These are phyloP conservation scores for Augiades crinisus DNA, from an alignment of 2,888 invertebrate genomes.

Conservation along the genomic window DNA sequence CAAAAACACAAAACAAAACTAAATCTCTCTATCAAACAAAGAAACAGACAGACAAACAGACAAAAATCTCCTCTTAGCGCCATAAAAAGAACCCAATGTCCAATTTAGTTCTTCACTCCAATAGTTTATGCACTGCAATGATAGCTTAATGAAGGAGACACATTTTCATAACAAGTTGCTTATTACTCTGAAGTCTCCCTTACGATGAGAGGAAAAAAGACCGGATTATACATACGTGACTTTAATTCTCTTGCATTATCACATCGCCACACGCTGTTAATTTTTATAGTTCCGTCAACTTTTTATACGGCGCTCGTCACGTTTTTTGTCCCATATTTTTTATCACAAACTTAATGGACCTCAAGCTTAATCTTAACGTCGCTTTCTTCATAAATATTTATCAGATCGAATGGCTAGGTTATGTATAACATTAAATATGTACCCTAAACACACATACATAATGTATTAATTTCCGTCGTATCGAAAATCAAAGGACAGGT, in stretches of 20 bases:
- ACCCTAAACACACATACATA: constrained; percentile 41
- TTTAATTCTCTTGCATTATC: constrained; percentile 4
- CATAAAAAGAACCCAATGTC: too few species aligned
- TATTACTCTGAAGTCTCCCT: background rate
- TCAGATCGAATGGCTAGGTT: constrained; percentile 10
- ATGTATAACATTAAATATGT: constrained; percentile 51
- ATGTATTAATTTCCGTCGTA: constrained; percentile 73
- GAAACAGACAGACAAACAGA: too few species aligned
- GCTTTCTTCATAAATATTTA: constrained; percentile 22
- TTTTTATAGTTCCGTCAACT: constrained; percentile 19
- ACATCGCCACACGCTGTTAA: constrained; percentile 18
- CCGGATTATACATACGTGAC: background rate
- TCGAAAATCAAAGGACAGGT: constrained; percentile 71
- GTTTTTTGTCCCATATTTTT: constrained; percentile 15
- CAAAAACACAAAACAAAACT: too few species aligned
- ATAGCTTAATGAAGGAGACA: too few species aligned
- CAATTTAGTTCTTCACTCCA: too few species aligned
- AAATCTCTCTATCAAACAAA: too few species aligned
- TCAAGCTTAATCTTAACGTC: constrained; percentile 14
- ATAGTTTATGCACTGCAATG: too few species aligned
- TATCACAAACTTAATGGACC: constrained; percentile 14
- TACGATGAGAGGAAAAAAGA: constrained; percentile 9
- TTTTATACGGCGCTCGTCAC: constrained; percentile 16
- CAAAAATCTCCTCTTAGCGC: too few species aligned
- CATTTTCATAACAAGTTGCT: too few species aligned